Evolutionary conservation across 1,140 invertebrate genomes (phyloP), one percentile per base, ranked within the genome.

Genomic region (Anthonomus grandis): DNA sequence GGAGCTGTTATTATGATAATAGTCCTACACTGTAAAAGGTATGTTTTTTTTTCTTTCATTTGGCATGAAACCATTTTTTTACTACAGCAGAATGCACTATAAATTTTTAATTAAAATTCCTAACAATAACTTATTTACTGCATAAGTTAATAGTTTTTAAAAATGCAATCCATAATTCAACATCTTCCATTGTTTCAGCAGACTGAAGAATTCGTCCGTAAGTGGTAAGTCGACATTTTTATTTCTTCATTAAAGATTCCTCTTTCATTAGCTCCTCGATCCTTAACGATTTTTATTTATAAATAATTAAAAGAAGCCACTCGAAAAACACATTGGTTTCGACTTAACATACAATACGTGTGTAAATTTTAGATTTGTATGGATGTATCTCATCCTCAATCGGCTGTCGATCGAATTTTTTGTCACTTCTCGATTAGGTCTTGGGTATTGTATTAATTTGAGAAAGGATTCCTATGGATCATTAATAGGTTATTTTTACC

Each of bases 1-100:
- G 77, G 77, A 64, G 77, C 77, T 68, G 75, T 78, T 65, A 65
- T 79, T 63, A 79, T 79, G 77, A 76, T 79, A 68, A 73, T 74
- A 74, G 74, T 76, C 63, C 70, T 78, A 66, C 77, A 77, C 66
- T 79, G 77, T 72, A 78, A 73, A 73, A 76, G 77, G 75, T 78
- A 50, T 42, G 18, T 8, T 12, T 41, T 10, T 17, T 41, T 17
- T 17, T 1, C 38, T 41, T 41, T 41, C 1, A 2, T 10, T 1
- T 9, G 38, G 8, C 10, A 9, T 17, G 27, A 31, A 31, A 8
- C n/a, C 27, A 6, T 8, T 6, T 31, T n/a, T 31, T n/a, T n/a
- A n/a, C n/a, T n/a, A n/a, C n/a, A n/a, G n/a, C n/a, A n/a, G n/a
- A n/a, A n/a, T n/a, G n/a, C n/a, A n/a, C n/a, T n/a, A n/a, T n/a